Evolutionary conservation across 2,113 vertebrate species (phyloP).

Genomic region (Amia ocellicauda): DNA sequence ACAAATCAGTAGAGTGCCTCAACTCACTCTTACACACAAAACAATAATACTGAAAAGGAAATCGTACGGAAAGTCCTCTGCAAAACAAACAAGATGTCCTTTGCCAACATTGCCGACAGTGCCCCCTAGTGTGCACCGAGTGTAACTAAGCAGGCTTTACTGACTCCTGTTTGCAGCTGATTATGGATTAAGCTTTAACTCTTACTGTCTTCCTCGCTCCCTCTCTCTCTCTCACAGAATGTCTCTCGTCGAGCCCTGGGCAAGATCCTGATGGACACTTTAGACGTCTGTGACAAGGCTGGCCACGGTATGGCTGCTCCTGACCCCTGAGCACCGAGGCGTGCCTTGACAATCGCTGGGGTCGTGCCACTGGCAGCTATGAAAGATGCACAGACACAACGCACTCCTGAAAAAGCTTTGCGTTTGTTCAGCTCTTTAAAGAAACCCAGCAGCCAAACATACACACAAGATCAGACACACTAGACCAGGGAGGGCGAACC

Average conservation of each 20-base stretch:
- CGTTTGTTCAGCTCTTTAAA: too few relatives aligned
- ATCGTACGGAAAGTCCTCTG: too few relatives aligned
- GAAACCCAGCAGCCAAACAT: background rate
- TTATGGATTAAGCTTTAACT: background rate
- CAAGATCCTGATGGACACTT: conserved; percentile 54
- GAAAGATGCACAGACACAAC: background rate
- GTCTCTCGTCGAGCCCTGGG: conserved; percentile 46
- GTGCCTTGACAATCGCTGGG: background rate
- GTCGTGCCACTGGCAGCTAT: background rate
- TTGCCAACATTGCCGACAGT: background rate
- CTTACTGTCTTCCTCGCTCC: background rate
- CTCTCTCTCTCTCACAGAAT: conserved; percentile 36
- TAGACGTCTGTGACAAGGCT: conserved; percentile 44
- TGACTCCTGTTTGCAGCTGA: background rate
- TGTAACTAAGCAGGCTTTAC: background rate
- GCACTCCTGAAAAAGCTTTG: too few relatives aligned
- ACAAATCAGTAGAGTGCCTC: background rate
- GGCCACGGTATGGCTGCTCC: conserved; percentile 38
- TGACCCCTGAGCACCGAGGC: background rate
- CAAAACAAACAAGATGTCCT: background rate
- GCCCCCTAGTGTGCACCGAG: background rate
- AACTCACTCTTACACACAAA: conserved; percentile 40
- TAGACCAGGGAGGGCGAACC: too few relatives aligned
- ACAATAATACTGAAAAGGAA: background rate
- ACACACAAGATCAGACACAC: too few relatives aligned